phyloP scores from a whole-genome alignment of 2,797 vertebrate genomes.

The Catamblyrhynchus diadema region DNA sequence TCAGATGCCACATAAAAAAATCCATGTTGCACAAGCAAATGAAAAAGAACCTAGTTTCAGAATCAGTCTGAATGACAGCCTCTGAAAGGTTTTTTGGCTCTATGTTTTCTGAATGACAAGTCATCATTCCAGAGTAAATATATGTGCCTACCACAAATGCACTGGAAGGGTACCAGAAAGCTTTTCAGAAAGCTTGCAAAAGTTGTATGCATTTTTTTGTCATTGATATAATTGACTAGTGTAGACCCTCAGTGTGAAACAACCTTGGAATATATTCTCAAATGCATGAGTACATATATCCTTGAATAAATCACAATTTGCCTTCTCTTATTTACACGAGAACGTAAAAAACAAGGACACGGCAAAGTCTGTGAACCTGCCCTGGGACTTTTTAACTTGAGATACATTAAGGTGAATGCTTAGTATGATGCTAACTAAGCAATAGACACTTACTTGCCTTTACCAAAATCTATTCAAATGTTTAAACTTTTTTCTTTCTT shows the following conservation, averaged over 20 bases:
- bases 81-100: background rate
- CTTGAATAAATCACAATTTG: background rate
- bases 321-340: background rate
- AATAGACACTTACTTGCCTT: background rate
- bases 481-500: background rate
- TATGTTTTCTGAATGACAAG: background rate
- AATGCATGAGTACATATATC: background rate
- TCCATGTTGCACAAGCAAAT: background rate
- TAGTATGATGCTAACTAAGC: background rate
- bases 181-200: background rate
- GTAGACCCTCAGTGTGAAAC: background rate
- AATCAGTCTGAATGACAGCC: background rate
- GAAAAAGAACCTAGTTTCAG: background rate
- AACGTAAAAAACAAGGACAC: background rate
- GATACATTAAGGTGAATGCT: background rate
- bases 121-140: background rate
- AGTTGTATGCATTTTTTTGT: background rate
- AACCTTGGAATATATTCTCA: background rate
- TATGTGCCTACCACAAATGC: rapidly evolving
- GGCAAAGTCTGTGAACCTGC: background rate
- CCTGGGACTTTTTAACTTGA: background rate
- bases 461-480: background rate
- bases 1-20: background rate
- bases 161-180: background rate
- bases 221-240: background rate